phyloP scores from a whole-genome alignment of 2,113 vertebrate genomes.

The Psilopsiagon aymara region DNA sequence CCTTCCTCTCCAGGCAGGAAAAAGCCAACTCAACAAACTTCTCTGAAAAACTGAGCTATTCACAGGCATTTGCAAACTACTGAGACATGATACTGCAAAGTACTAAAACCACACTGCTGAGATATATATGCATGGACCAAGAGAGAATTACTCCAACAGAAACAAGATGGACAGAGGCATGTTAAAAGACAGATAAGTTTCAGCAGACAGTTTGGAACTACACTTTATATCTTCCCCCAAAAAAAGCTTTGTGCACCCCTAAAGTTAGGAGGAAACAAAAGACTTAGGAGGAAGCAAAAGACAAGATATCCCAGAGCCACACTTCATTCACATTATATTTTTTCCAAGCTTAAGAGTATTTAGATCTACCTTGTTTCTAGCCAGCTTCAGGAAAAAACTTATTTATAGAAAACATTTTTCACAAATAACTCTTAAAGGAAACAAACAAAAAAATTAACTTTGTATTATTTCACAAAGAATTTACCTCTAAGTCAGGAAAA shows the following conservation, averaged over 20 bases:
- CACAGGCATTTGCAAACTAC: neutral
- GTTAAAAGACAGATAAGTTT: neutral
- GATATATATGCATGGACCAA: neutral
- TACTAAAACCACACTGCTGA: neutral
- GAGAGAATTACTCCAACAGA: neutral
- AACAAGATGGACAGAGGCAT: neutral
- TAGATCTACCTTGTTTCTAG: neutral
- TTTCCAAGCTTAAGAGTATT: neutral
- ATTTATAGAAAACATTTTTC: neutral
- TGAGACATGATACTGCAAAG: neutral
- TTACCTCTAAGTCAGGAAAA: neutral
- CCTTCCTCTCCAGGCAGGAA: neutral
- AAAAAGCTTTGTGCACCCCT: rapidly evolving
- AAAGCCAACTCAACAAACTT: neutral
- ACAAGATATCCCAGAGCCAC: neutral
- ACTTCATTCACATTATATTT: neutral
- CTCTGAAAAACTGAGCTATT: neutral
- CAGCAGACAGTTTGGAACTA: neutral
- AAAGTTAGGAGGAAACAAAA: neutral
- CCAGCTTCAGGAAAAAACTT: neutral
- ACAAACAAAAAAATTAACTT: neutral
- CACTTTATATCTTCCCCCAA: neutral
- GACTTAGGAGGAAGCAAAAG: neutral
- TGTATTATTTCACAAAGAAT: neutral
- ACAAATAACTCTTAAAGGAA: neutral